phyloP scores from a whole-genome alignment of 2,888 invertebrate species.

The Ptycholaimellus sp. region DNA sequence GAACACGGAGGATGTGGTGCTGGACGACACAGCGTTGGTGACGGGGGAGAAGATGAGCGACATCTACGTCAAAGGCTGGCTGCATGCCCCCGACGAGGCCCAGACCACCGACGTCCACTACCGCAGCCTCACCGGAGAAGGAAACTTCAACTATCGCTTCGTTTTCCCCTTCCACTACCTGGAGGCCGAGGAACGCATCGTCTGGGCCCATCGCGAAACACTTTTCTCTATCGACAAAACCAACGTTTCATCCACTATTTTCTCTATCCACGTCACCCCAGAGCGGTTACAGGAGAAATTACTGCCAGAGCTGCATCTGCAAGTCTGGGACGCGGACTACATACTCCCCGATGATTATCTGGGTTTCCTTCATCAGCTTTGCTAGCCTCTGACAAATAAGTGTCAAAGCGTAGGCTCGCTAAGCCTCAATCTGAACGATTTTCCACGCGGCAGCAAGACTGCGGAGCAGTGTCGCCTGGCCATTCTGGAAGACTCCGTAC shows the following conservation, averaged over 20 bases:
- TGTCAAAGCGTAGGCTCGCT: too few species aligned
- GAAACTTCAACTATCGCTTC: constrained; percentile 71
- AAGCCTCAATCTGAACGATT: constrained; percentile 27
- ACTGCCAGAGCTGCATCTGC: constrained; percentile 50
- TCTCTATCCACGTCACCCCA: too few species aligned
- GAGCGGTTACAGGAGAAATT: too few species aligned
- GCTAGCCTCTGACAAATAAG: too few species aligned
- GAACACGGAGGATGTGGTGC: constrained; percentile 74
- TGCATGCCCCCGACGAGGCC: too few species aligned
- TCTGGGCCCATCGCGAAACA: constrained; percentile 40
- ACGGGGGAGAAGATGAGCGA: constrained; percentile 82
- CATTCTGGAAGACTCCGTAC: too few species aligned
- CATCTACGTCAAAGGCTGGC: constrained; percentile 61
- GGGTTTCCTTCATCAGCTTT: too few species aligned
- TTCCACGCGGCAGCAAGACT: constrained; percentile 32
- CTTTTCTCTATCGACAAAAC: constrained; percentile 52
- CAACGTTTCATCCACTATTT: too few species aligned
- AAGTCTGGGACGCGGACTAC: constrained; percentile 60
- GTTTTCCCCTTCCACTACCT: constrained; percentile 53
- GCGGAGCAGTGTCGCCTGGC: too few species aligned
- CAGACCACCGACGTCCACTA: too few species aligned
- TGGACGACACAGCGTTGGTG: constrained; percentile 69
- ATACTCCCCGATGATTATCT: constrained; percentile 51
- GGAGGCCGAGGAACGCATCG: constrained; percentile 47
- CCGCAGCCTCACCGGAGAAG: constrained; percentile 50